These are phyloP conservation scores for Drosophila paracracens DNA, from an alignment of 2,888 invertebrate genomes.

Conservation along the genomic window DNA sequence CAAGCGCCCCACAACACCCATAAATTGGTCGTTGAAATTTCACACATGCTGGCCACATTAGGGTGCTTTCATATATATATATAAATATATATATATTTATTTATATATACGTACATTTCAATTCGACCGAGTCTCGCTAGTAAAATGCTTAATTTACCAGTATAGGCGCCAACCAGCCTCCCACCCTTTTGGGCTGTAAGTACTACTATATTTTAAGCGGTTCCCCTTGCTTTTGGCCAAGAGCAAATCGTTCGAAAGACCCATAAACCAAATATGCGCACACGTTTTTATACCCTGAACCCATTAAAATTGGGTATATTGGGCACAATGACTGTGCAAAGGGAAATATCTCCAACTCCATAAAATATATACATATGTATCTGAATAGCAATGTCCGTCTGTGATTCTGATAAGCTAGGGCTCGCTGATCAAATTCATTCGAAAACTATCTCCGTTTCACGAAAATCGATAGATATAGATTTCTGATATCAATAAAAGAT, in stretches of 20 bases:
- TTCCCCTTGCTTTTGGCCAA: constrained; percentile 23
- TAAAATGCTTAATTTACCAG: constrained; percentile 78
- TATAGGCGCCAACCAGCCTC: constrained; percentile 7
- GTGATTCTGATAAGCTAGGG: neutral
- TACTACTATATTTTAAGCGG: constrained; percentile 21
- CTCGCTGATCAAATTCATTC: neutral
- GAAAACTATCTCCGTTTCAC: neutral
- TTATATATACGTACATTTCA: constrained; percentile 36
- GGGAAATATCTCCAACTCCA: neutral
- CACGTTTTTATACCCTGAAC: constrained; percentile 17
- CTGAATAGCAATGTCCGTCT: no score
- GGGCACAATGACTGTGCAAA: neutral
- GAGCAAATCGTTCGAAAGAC: constrained; percentile 16
- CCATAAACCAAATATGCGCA: constrained; percentile 37
- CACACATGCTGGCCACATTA: constrained; percentile 67
- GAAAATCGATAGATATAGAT: neutral
- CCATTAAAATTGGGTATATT: neutral
- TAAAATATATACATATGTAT: neutral
- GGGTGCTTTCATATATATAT: constrained; percentile 18
- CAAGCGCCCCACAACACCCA: constrained; percentile 66
- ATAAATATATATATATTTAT: constrained; percentile 2
- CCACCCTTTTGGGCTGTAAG: constrained; percentile 10
- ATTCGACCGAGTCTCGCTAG: constrained; percentile 54
- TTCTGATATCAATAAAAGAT: neutral
- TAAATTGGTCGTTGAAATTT: constrained; percentile 76